A percentile compares a stretch with the other conserved stretches of the same genome.
Evolutionary conservation across 2,888 invertebrate genomes (phyloP).

Genomic region (Eupeodes luniger): DNA sequence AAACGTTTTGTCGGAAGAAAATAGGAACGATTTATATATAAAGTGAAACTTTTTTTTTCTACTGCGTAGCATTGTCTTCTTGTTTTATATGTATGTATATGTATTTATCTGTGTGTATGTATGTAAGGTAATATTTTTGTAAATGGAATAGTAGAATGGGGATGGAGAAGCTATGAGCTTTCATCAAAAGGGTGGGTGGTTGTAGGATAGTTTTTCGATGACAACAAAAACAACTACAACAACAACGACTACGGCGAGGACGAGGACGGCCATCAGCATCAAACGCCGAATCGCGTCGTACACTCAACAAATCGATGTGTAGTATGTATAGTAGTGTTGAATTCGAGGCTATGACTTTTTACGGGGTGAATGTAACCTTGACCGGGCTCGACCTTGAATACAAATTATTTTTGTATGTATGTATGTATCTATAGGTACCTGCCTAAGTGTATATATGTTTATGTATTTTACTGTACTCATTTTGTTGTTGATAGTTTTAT

Average conservation of each 20-base stretch:
- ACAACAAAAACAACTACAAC: not conserved
- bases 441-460: not conserved
- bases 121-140: not conserved
- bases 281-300: conserved; percentile 1
- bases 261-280: conserved; percentile 19
- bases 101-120: not conserved
- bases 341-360: conserved; percentile 73
- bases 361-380: conserved; percentile 76
- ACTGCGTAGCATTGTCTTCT: conserved; percentile 62
- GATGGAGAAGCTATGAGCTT: conserved; percentile 3
- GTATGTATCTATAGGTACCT: conserved; percentile 46
- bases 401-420: conserved; percentile 43
- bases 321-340: conserved; percentile 41
- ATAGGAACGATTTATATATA: conserved; percentile 15
- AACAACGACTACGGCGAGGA: not conserved
- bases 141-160: not conserved
- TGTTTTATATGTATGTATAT: not conserved
- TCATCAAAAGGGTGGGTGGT: conserved; percentile 35
- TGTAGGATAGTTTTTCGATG: conserved; percentile 32
- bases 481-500: conserved; percentile 38
- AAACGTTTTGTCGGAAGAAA: conserved; percentile 19
- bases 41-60: conserved; percentile 30
- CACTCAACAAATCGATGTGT: conserved; percentile 18
- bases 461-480: conserved; percentile 52
- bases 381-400: conserved; percentile 72